Conservation (phyloP, 1,140 invertebrate species). For the Drosophila lini region DNA sequence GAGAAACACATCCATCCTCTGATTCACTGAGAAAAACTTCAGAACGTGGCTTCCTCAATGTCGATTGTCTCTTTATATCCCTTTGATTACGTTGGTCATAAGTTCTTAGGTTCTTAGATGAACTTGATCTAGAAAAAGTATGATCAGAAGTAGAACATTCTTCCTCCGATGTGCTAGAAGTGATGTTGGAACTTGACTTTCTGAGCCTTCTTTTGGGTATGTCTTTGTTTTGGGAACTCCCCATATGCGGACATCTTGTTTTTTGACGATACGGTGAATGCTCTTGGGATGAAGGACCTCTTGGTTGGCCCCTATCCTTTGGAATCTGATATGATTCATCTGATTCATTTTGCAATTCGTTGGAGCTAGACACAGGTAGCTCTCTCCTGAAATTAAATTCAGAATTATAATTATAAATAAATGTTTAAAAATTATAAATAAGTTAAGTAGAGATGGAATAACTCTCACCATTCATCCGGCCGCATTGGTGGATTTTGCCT, state of each 20-base stretch:
- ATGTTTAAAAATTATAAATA: neutral
- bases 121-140: neutral
- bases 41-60: neutral
- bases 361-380: neutral
- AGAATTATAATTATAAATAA: too few relatives aligned
- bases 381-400: neutral
- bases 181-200: neutral
- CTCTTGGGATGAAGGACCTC: neutral
- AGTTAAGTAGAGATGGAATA: too few relatives aligned
- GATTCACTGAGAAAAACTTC: neutral
- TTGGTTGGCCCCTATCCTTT: neutral
- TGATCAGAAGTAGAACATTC: neutral
- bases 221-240: neutral
- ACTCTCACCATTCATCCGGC: slow-evolving; percentile 2
- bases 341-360: neutral
- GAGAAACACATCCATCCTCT: neutral
- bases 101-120: neutral
- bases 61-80: neutral
- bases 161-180: neutral
- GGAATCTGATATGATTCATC: too few relatives aligned
- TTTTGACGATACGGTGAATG: too few relatives aligned
- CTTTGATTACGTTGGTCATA: neutral
- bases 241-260: too few relatives aligned
- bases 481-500: neutral
- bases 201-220: too few relatives aligned